These are phyloP conservation scores for Timema podura DNA, from an alignment of 2,888 invertebrate species.

Conservation along the genomic window DNA sequence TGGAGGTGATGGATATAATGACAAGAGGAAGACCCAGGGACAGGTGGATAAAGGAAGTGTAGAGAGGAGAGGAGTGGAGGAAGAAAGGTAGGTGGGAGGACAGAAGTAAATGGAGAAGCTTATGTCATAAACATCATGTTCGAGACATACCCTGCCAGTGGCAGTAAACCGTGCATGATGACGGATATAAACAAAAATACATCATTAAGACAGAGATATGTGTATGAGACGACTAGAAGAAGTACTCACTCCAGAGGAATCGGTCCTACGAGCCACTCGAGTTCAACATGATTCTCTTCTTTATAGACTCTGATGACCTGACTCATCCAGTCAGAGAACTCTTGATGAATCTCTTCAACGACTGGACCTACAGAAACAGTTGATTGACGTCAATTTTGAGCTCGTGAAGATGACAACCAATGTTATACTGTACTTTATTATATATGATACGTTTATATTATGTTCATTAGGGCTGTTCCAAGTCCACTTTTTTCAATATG, in stretches of 20 bases:
- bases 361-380: constrained; percentile 32
- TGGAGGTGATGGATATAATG: not conserved
- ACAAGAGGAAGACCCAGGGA: not conserved
- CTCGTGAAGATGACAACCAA: too few relatives aligned
- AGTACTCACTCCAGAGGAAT: constrained; percentile 59
- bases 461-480: too few relatives aligned
- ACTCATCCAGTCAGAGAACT: constrained; percentile 57
- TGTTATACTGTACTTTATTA: too few relatives aligned
- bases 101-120: not conserved
- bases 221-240: not conserved
- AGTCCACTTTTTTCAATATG: too few relatives aligned
- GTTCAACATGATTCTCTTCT: constrained; percentile 49
- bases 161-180: not conserved
- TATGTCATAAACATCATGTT: not conserved
- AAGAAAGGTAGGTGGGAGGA: not conserved
- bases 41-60: not conserved
- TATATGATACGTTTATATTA: too few relatives aligned
- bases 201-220: too few relatives aligned
- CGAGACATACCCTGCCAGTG: not conserved
- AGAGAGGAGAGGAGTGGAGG: not conserved
- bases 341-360: constrained; percentile 61
- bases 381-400: not conserved
- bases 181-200: not conserved
- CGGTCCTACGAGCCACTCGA: constrained; percentile 76
- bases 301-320: constrained; percentile 57